phyloP scores from a whole-genome alignment of 2,113 vertebrate genomes.

The Emydura subglobosa region DNA sequence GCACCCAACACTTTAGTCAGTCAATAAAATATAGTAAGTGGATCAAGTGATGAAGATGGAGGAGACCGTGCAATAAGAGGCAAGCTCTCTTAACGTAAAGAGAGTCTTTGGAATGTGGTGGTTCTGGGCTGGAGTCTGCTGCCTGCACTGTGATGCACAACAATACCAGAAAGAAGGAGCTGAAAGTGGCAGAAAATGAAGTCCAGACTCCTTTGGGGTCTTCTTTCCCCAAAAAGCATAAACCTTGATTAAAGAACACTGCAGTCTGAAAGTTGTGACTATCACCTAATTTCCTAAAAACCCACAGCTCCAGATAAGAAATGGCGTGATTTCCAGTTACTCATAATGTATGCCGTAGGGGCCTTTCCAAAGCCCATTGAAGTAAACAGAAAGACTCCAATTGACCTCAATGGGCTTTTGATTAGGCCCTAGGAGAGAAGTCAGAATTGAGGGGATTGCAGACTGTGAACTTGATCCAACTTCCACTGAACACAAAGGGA shows the following conservation, averaged over 20 bases:
- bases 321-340: constrained; percentile 35
- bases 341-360: background rate
- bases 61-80: background rate
- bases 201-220: background rate
- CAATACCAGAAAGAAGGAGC: background rate
- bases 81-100: fast-evolving
- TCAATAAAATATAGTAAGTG: background rate
- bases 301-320: background rate
- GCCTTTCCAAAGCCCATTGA: constrained; percentile 16
- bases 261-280: constrained; percentile 11
- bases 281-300: background rate
- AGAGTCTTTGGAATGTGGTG: background rate
- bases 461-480: background rate
- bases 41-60: background rate
- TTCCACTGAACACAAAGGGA: background rate
- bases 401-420: constrained; percentile 14
- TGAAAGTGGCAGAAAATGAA: background rate
- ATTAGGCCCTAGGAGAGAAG: background rate
- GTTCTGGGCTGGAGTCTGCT: background rate
- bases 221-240: background rate
- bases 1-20: background rate
- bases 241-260: background rate
- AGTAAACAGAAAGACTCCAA: constrained; percentile 6
- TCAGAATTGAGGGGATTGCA: background rate
- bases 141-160: background rate